Evolutionary conservation across 2,113 vertebrate genomes (phyloP).

Genomic region (Casuarius casuarius): DNA sequence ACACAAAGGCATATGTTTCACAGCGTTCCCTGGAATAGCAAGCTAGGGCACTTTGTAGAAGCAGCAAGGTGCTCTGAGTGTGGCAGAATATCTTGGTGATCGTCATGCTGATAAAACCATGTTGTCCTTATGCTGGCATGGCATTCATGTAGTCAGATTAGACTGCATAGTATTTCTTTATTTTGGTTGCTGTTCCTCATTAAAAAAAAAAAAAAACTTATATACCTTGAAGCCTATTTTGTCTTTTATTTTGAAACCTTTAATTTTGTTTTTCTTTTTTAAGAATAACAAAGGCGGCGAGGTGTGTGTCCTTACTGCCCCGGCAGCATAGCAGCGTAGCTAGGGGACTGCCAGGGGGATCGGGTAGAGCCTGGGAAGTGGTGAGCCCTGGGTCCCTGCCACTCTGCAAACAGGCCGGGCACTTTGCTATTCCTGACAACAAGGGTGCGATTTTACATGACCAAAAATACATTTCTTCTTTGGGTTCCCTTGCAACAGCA

Average conservation of each 20-base stretch:
- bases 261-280: neutral
- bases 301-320: neutral
- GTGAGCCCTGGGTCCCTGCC: neutral
- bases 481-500: neutral
- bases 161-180: rapidly evolving
- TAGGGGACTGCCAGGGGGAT: neutral
- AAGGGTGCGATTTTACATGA: neutral
- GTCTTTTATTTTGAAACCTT: neutral
- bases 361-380: neutral
- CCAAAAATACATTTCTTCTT: neutral
- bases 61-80: neutral
- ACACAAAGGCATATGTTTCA: neutral
- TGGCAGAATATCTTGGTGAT: neutral
- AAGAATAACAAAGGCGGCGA: neutral
- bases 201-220: neutral
- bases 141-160: neutral
- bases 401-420: neutral
- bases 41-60: rapidly evolving
- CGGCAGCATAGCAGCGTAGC: neutral
- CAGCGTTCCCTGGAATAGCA: neutral
- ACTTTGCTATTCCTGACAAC: neutral
- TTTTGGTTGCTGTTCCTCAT: neutral
- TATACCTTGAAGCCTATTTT: neutral
- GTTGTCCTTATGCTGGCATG: neutral
- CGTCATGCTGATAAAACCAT: neutral